Percentiles rank a stretch among this genome's conserved stretches.
Evolutionary conservation across 2,113 vertebrate genomes (phyloP).

Genomic region (Lamprologus callipterus): DNA sequence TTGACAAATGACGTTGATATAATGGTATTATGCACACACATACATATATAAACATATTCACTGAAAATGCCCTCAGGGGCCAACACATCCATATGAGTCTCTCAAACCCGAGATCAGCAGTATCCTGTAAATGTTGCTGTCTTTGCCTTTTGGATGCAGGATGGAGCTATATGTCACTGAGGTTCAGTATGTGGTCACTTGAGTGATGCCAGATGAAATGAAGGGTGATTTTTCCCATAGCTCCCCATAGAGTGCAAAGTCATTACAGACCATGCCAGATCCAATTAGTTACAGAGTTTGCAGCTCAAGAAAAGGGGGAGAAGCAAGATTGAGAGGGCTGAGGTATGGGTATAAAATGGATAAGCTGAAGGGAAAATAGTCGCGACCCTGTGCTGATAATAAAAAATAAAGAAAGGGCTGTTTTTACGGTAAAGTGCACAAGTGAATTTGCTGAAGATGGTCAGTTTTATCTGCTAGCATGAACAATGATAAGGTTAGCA

Average conservation of each 20-base stretch:
- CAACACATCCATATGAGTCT: background rate
- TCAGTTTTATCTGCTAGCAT: slow-evolving; percentile 48
- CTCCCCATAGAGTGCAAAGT: slow-evolving; percentile 58
- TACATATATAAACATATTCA: background rate
- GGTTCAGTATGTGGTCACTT: slow-evolving; percentile 56
- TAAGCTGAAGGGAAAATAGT: slow-evolving; percentile 40
- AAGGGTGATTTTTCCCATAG: slow-evolving; percentile 59
- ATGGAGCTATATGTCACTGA: slow-evolving; percentile 10
- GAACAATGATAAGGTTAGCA: slow-evolving; percentile 47
- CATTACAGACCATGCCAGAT: slow-evolving; percentile 66
- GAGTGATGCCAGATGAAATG: slow-evolving; percentile 61
- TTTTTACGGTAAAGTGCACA: slow-evolving; percentile 32
- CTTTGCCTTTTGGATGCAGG: slow-evolving; percentile 1
- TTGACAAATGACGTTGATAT: background rate
- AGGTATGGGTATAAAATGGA: slow-evolving; percentile 34
- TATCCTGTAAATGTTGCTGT: slow-evolving; percentile 5
- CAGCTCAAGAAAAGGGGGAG: slow-evolving; percentile 39
- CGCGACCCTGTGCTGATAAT: background rate
- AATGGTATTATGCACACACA: background rate
- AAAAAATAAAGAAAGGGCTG: slow-evolving; percentile 10
- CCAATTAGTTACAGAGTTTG: slow-evolving; percentile 67
- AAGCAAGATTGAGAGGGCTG: slow-evolving; percentile 8
- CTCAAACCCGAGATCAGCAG: slow-evolving; percentile 12
- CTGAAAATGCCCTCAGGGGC: background rate
- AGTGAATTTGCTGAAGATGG: slow-evolving; percentile 45